A percentile compares a stretch with the other conserved stretches of the same genome.
phyloP scores from a whole-genome alignment of 2,888 invertebrate species.

The Noctua janthina region DNA sequence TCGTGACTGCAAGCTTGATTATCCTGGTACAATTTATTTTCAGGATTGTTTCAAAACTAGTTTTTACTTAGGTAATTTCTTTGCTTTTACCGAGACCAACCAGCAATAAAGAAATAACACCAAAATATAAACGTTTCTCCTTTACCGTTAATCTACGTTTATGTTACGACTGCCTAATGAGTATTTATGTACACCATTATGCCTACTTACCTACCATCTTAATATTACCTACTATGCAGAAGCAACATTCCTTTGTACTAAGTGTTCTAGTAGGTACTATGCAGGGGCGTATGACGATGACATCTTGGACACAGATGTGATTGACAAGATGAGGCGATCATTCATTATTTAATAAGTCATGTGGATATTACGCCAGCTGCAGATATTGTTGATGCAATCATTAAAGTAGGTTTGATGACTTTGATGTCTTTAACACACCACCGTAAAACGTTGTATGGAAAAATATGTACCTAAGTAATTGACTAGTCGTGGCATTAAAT shows the following conservation, averaged over 20 bases:
- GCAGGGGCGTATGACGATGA: not conserved
- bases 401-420: not conserved
- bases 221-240: constrained; percentile 12
- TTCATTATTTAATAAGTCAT: constrained; percentile 28
- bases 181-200: constrained; percentile 48
- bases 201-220: constrained; percentile 18
- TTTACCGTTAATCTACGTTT: constrained; percentile 39
- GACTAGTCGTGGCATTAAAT: not conserved
- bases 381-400: constrained; percentile 1
- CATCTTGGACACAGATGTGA: constrained; percentile 13
- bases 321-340: constrained; percentile 19
- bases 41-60: not conserved
- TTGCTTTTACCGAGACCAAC: not conserved
- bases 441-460: not conserved
- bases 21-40: not conserved
- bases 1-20: not conserved
- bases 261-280: not conserved
- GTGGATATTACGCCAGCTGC: constrained; percentile 2
- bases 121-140: constrained; percentile 17
- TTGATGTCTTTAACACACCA: not conserved
- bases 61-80: not conserved
- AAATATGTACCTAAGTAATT: not conserved
- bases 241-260: constrained; percentile 1
- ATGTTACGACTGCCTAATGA: constrained; percentile 43
- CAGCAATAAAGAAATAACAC: constrained; percentile 9